These are phyloP conservation scores for Typhlomys cinereus DNA, from an alignment of 2,113 vertebrate genomes.

Conservation along the genomic window DNA sequence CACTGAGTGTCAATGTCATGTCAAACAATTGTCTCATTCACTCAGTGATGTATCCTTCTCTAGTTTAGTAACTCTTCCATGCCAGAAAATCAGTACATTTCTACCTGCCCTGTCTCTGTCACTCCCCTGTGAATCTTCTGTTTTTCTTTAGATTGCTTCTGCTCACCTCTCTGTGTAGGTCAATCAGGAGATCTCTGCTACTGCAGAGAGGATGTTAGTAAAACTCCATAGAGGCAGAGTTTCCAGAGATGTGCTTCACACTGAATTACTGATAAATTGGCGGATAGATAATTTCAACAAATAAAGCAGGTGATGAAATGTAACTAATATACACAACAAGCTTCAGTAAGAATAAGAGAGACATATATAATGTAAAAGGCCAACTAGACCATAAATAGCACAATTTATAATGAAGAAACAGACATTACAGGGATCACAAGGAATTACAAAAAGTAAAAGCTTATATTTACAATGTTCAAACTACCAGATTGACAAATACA, in stretches of 20 bases:
- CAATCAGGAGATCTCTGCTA: background rate
- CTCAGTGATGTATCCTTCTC: background rate
- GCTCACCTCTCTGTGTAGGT: background rate
- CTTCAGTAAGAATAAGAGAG: background rate
- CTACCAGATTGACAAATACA: background rate
- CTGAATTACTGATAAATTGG: background rate
- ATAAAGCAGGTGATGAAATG: background rate
- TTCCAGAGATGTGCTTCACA: background rate
- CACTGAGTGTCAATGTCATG: background rate
- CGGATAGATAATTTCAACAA: background rate
- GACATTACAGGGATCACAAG: background rate
- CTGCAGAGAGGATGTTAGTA: background rate
- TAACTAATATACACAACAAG: background rate
- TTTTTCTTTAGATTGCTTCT: background rate
- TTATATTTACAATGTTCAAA: no score
- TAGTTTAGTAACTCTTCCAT: background rate
- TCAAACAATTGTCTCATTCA: background rate
- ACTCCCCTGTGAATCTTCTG: no score
- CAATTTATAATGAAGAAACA: background rate
- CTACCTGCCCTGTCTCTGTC: background rate
- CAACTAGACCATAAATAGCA: background rate
- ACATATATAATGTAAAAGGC: background rate
- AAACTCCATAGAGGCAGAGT: background rate
- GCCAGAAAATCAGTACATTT: background rate
- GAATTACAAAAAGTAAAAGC: constrained; percentile 32